Evolutionary conservation across 2,888 invertebrate genomes (phyloP).

Genomic region (Drosophila merina): DNA sequence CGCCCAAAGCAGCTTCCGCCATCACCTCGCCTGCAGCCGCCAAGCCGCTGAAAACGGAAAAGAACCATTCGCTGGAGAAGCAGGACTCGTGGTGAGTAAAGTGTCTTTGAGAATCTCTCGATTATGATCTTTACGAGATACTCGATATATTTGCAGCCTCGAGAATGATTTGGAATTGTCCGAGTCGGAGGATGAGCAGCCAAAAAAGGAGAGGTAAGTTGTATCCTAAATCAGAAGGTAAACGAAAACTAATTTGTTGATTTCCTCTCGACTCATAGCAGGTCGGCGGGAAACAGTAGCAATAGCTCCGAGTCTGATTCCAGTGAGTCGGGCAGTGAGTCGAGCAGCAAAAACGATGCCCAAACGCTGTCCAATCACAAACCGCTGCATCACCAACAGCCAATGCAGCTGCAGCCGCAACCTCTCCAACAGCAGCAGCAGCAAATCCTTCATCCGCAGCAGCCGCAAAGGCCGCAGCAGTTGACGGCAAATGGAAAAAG

Average conservation of each 20-base stretch:
- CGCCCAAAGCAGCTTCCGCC: conserved; percentile 58
- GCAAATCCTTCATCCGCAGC: conserved; percentile 25
- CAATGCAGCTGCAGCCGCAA: conserved; percentile 38
- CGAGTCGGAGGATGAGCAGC: conserved; percentile 91
- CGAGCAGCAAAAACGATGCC: conserved; percentile 80
- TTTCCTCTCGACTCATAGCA: conserved; percentile 29
- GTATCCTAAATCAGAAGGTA: neutral
- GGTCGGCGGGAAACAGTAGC: conserved; percentile 85
- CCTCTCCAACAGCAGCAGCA: conserved; percentile 45
- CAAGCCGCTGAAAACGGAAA: conserved; percentile 72
- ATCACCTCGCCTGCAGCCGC: conserved; percentile 46
- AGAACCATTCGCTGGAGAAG: conserved; percentile 74
- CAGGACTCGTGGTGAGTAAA: conserved; percentile 81
- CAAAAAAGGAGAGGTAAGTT: conserved; percentile 82
- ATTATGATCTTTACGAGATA: neutral
- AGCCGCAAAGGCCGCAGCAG: conserved; percentile 34
- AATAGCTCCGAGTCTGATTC: conserved; percentile 84
- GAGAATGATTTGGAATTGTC: conserved; percentile 90
- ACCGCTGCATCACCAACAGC: conserved; percentile 35
- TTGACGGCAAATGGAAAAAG: conserved; percentile 44
- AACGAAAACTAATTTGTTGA: neutral
- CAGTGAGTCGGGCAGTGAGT: conserved; percentile 83
- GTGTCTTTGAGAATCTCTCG: neutral
- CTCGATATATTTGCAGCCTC: conserved; percentile 72
- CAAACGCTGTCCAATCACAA: conserved; percentile 52